These are phyloP conservation scores for Drosophila leontia DNA, from an alignment of 1,140 invertebrate genomes.

Conservation along the genomic window DNA sequence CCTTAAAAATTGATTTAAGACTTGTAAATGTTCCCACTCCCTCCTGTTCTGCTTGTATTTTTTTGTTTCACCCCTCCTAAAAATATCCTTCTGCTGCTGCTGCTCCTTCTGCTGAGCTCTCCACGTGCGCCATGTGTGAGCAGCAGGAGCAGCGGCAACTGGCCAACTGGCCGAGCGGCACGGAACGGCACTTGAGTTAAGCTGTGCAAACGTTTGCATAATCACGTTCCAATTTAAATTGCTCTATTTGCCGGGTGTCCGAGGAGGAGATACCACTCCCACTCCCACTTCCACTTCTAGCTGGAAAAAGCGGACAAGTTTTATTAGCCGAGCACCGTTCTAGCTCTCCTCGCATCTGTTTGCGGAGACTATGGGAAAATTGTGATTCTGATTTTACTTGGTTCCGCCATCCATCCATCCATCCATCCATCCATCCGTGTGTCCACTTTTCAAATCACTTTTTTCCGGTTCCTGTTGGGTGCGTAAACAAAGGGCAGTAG, in stretches of 20 bases:
- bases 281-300: neutral
- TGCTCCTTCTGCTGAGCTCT: neutral
- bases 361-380: constrained; percentile 57
- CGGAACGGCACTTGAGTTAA: constrained; percentile 80
- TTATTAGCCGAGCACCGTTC: constrained; percentile 61
- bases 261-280: neutral
- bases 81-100: neutral
- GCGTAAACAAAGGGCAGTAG: constrained; percentile 37
- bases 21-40: constrained; percentile 48
- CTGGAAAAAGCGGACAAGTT: constrained; percentile 70
- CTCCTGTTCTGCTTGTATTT: neutral
- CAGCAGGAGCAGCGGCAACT: constrained; percentile 64
- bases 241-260: constrained; percentile 70
- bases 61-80: neutral
- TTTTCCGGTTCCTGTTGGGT: constrained; percentile 20
- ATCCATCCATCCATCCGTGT: constrained; percentile 9
- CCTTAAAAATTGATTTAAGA: constrained; percentile 75
- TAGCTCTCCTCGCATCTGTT: constrained; percentile 46
- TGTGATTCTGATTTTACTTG: constrained; percentile 57
- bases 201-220: constrained; percentile 83
- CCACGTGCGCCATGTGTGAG: constrained; percentile 33
- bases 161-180: constrained; percentile 69
- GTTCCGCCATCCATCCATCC: neutral
- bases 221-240: constrained; percentile 83
- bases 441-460: constrained; percentile 39